Base-by-base conservation (phyloP, 23 tunicate genomes). In the Halocynthia roretzi region DNA sequence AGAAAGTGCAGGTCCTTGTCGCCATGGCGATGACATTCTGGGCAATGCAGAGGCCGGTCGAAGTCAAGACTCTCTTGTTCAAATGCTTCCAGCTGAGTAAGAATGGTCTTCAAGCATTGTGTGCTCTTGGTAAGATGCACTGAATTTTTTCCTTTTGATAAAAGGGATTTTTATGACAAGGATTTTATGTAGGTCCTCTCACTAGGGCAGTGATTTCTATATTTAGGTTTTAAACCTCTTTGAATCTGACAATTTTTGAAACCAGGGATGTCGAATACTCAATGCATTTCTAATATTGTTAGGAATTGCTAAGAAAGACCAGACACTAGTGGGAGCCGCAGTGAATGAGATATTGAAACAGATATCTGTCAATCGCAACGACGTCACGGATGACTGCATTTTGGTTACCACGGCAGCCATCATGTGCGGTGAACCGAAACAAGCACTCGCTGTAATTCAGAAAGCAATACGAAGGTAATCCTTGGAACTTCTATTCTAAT, bases 1-100 rank as follows among this genome's bases (percentile, higher is more conserved):
- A 83, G 12, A 78, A 67, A 5, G 21, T 52, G 9, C 19, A 52
- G 44, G 82, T 70, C 50, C 21, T 68, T 53, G 75, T 84, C 12
- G 88, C 88, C 55, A 69, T 70, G 77, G 88, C 88, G 15, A 80
- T 77, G 82, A 18, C 61, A 54, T 58, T 52, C 55, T 84, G 88
- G 88, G 77, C 52, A 50, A 71, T 61, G 56, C 71, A 61, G 22
- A 70, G 60, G 14, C 21, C 40, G 10, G 71, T 56, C 7, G 83
- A 84, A 5, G 75, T 78, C 12, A 56, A 62, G 17, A 81, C 82
- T 7, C n/a, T 69, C 12, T 51, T 84, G 71, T 70, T 23, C 18
- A 75, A 70, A 52, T 80, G 83, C 50, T 74, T 74, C 22, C 78
- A 74, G 64, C 55, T 11, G 10, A 54, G 31, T 20, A 74, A 74